Evolutionary conservation across 2,113 vertebrate species (phyloP), one percentile per base, ranked within the genome.

Genomic region (Collichthys lucidus): DNA sequence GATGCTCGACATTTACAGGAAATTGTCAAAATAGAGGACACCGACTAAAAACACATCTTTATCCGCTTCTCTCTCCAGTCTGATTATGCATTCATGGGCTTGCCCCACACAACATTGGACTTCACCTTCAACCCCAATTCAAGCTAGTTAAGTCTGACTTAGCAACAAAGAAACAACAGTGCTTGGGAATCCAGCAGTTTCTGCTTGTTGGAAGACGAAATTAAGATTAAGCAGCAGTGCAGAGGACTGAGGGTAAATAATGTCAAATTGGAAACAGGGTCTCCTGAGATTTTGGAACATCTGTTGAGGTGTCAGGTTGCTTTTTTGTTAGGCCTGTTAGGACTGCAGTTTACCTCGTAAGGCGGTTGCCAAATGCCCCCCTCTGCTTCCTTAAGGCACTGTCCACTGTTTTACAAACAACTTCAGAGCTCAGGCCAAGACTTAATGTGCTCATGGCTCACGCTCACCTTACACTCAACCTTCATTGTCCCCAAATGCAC

Each of bases 321-420:
- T 90, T 87, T 40, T 7, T 40, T 40, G 8, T 40, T 20, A 86
- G 49, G 93, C 80, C 93, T 92, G 81, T 88, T 85, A 91, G 91
- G 77, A 83, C 86, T 92, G 92, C 89, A 93, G 95, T 95, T 95
- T 94, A 92, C 94, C 93, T 95, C 94, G 65, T 46, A 64, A 49
- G 24, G 89, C 88, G 82, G 79, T 74, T 93, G 94, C 60, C 67
- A 52, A 82, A 40, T 57, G 92, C 63, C 71, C 90, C 75, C 90
- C 75, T 81, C 82, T 82, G 79, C 20, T 3, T 76, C 86, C 92
- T 92, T 71, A 68, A 47, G 72, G 66, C 68, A 7, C 62, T 72
- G 89, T 85, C 91, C 78, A 55, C 71, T 74, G 75, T 85, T 86
- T 81, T 80, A 47, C 80, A 83, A 90, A 88, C 85, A 87, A 83